phyloP scores from a whole-genome alignment of 1,140 invertebrate species.

The Atopsyche davidsoni region DNA sequence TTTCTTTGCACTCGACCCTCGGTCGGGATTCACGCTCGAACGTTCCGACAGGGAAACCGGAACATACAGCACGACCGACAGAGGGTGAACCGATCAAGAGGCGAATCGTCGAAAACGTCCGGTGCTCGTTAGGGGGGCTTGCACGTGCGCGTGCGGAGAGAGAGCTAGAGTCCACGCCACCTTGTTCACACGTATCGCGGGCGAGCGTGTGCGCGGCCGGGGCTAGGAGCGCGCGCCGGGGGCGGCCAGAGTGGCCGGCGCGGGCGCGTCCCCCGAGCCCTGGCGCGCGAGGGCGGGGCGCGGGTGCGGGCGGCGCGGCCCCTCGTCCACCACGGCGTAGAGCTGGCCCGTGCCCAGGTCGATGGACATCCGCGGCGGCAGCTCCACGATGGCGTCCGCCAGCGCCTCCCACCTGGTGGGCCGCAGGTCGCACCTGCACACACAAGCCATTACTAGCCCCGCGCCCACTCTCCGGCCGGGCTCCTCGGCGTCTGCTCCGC shows the following conservation, averaged over 20 bases:
- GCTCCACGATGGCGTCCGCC: slow-evolving; percentile 46
- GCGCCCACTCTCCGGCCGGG: neutral
- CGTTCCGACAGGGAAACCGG: no score
- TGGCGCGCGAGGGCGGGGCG: neutral
- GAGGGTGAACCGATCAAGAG: no score
- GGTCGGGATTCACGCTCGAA: no score
- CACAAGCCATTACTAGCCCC: no score
- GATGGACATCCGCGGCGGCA: slow-evolving; percentile 43
- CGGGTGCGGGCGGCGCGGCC: neutral
- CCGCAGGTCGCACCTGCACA: slow-evolving; percentile 33
- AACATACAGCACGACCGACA: no score
- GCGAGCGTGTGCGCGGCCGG: neutral
- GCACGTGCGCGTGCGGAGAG: no score
- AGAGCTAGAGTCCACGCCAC: no score
- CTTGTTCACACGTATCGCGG: neutral
- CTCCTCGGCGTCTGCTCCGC: no score
- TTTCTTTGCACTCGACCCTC: no score
- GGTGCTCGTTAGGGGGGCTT: no score
- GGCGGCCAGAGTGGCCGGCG: neutral
- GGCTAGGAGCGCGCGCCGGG: neutral
- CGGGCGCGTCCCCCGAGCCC: neutral
- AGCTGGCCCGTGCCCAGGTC: slow-evolving; percentile 47
- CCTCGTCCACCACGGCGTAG: slow-evolving; percentile 35
- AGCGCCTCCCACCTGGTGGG: slow-evolving; percentile 48
- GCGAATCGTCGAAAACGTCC: no score